Evolutionary conservation across 2,113 vertebrate genomes (phyloP).

Genomic region (Syngnathoides biaculeatus): DNA sequence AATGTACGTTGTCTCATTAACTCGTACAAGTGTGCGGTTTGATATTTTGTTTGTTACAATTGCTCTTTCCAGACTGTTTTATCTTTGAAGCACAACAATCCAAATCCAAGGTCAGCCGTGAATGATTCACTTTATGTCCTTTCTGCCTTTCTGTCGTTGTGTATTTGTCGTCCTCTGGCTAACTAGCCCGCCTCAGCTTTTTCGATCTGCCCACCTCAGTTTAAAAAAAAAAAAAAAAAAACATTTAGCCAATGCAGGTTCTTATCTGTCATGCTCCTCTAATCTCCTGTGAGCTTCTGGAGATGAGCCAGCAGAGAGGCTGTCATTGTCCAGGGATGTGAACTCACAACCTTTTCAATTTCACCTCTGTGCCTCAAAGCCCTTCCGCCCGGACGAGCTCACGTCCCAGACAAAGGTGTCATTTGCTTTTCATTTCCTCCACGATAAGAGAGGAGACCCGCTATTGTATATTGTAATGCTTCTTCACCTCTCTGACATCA

Average conservation of each 20-base stretch:
- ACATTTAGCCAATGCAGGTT: conserved; percentile 63
- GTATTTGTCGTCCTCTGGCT: conserved; percentile 59
- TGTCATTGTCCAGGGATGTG: conserved; percentile 77
- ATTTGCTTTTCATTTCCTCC: conserved; percentile 81
- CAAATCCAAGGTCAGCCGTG: conserved; percentile 70
- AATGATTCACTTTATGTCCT: conserved; percentile 59
- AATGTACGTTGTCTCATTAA: conserved; percentile 7
- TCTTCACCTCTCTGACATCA: conserved; percentile 73
- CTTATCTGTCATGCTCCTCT: conserved; percentile 73
- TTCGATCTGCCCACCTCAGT: conserved; percentile 52
- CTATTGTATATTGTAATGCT: conserved; percentile 81
- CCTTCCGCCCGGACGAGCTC: conserved; percentile 68
- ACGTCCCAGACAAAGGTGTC: conserved; percentile 76
- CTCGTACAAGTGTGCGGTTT: conserved; percentile 24
- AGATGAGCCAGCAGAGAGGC: conserved; percentile 62
- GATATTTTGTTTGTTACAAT: conserved; percentile 46
- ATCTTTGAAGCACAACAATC: conserved; percentile 55
- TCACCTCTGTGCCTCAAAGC: conserved; percentile 68
- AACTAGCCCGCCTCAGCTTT: conserved; percentile 59
- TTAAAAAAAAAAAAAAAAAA: conserved; percentile 41
- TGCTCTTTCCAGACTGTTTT: conserved; percentile 36
- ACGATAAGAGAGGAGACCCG: conserved; percentile 67
- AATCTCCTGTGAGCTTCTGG: conserved; percentile 70
- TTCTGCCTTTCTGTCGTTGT: conserved; percentile 45
- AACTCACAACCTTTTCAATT: conserved; percentile 81